These are phyloP conservation scores for Aphelenchoides avenae DNA, from an alignment of 1,140 invertebrate genomes.

Conservation along the genomic window DNA sequence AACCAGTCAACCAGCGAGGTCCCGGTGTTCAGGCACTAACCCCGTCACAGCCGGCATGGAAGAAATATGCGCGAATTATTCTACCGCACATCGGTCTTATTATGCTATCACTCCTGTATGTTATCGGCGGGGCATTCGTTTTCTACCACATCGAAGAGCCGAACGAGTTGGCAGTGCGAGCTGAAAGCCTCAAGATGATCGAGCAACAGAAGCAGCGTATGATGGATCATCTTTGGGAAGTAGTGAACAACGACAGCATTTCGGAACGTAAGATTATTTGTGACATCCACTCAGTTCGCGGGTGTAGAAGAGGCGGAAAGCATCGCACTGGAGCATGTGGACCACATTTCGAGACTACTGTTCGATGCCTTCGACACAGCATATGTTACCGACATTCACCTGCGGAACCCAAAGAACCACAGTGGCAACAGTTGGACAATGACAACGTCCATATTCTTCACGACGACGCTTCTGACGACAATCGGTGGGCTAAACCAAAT, in stretches of 20 bases:
- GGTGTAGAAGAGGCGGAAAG: slow-evolving; percentile 26
- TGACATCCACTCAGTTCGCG: background rate
- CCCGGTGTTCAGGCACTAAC: slow-evolving; percentile 18
- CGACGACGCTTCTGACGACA: slow-evolving; percentile 57
- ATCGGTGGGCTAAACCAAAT: slow-evolving; percentile 52
- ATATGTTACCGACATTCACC: slow-evolving; percentile 41
- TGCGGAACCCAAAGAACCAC: slow-evolving; percentile 16
- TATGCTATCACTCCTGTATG: slow-evolving; percentile 37
- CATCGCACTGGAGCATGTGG: slow-evolving; percentile 46
- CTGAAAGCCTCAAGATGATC: slow-evolving; percentile 33
- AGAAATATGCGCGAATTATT: slow-evolving; percentile 44
- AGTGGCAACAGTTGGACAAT: slow-evolving; percentile 52
- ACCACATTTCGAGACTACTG: slow-evolving; percentile 51
- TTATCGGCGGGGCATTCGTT: slow-evolving; percentile 47
- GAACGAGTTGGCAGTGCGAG: slow-evolving; percentile 38
- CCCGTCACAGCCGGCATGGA: slow-evolving; percentile 39
- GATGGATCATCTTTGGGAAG: slow-evolving; percentile 34
- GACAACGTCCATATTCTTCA: slow-evolving; percentile 58
- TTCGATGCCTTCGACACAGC: slow-evolving; percentile 60
- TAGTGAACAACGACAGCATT: slow-evolving; percentile 25
- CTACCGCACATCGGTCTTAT: slow-evolving; percentile 46
- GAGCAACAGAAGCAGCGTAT: slow-evolving; percentile 33
- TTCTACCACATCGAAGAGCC: slow-evolving; percentile 38
- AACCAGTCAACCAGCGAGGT: too few relatives aligned
- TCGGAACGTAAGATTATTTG: slow-evolving; percentile 1